These are phyloP conservation scores for Pollenia amentaria DNA, from an alignment of 2,888 invertebrate species.

Conservation along the genomic window DNA sequence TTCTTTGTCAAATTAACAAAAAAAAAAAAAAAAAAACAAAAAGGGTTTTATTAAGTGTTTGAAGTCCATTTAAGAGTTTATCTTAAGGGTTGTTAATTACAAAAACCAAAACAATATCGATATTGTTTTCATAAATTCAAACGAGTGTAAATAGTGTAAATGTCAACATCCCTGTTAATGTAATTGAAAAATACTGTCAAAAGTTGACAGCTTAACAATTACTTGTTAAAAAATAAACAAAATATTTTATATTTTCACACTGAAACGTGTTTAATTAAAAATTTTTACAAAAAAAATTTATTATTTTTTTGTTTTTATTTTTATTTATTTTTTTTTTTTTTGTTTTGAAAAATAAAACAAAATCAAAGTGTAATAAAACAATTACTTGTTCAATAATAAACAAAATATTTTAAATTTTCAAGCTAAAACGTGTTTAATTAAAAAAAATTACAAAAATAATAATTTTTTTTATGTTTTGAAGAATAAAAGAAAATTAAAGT, in stretches of 20 bases:
- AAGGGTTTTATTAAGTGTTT: conserved; percentile 39
- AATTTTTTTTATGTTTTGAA: no score
- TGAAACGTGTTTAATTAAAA: conserved; percentile 37
- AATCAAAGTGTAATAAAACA: conserved; percentile 45
- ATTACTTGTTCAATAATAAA: no score
- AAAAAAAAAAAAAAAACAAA: conserved; percentile 29
- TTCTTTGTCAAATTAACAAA: not conserved
- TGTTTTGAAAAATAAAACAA: not conserved
- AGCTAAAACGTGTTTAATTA: no score
- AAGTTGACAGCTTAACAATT: conserved; percentile 47
- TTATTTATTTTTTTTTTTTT: no score
- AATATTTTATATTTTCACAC: conserved; percentile 1
- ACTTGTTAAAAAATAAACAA: conserved; percentile 31
- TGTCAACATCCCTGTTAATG: conserved; percentile 64
- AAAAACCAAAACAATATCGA: conserved; percentile 29
- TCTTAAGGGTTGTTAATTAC: conserved; percentile 58
- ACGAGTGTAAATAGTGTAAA: conserved; percentile 54
- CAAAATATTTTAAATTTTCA: no score
- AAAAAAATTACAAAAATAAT: conserved; percentile 32
- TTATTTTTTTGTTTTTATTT: no score
- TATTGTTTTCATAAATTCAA: conserved; percentile 33
- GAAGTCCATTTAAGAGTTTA: not conserved
- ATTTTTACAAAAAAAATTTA: not conserved
- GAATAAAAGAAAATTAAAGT: conserved; percentile 21
- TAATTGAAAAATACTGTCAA: conserved; percentile 13